phyloP scores from a whole-genome alignment of 64 coral and sea anemone genomes.

The Pocillopora damicornis region DNA sequence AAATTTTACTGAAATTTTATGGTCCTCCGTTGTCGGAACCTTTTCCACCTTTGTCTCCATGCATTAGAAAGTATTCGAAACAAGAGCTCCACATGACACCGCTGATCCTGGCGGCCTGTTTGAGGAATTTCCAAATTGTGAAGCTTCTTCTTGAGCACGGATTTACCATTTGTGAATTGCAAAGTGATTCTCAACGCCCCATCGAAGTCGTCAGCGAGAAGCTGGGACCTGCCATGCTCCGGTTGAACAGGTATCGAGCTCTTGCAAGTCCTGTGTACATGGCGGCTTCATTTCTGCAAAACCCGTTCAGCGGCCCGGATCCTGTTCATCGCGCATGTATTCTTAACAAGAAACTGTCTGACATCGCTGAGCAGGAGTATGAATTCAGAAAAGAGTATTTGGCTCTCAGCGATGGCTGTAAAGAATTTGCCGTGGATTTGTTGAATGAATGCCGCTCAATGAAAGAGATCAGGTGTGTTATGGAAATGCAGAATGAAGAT shows the following conservation, averaged over 20 bases:
- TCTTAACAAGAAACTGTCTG: not conserved
- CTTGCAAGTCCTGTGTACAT: constrained; percentile 12
- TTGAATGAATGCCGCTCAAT: constrained; percentile 30
- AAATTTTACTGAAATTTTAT: constrained; percentile 13
- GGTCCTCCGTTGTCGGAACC: not conserved
- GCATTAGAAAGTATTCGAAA: not conserved
- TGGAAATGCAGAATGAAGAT: not conserved
- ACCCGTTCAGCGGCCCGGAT: not conserved
- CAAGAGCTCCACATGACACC: not conserved
- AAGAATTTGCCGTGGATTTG: constrained; percentile 8
- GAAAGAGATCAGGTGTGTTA: constrained; percentile 32
- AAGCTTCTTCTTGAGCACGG: not conserved
- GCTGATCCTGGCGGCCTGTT: constrained; percentile 8
- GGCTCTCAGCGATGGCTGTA: constrained; percentile 1
- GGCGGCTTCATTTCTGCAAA: constrained; percentile 4
- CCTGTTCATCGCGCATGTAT: constrained; percentile 6
- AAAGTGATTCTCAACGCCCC: not conserved
- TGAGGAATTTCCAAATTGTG: constrained; percentile 21
- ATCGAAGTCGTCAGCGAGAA: not conserved
- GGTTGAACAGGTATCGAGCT: constrained; percentile 4
- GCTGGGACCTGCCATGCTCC: constrained; percentile 1
- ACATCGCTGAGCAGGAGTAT: constrained; percentile 16
- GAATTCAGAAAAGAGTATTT: constrained; percentile 23
- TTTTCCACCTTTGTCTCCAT: not conserved
- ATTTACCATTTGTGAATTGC: not conserved